These are phyloP conservation scores for Physella acuta DNA, from an alignment of 1,140 invertebrate genomes.

Conservation along the genomic window DNA sequence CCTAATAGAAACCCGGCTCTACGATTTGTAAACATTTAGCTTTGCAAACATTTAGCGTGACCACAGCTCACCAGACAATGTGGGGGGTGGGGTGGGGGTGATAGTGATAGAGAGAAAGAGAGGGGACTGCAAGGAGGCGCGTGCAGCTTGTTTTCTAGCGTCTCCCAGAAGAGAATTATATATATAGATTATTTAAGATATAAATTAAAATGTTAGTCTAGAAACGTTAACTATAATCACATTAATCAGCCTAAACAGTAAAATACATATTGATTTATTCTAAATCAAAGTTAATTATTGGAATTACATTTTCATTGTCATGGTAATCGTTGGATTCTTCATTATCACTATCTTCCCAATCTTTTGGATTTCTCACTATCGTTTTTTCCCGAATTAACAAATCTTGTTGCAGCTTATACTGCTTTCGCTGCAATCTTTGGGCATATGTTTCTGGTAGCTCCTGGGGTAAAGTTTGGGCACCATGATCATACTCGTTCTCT, in stretches of 20 bases:
- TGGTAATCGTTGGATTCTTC: neutral
- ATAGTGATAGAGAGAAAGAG: no score
- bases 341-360: constrained; percentile 6
- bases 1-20: no score
- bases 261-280: neutral
- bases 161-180: neutral
- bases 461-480: neutral
- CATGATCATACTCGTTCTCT: neutral
- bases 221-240: neutral
- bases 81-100: no score
- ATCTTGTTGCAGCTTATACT: constrained; percentile 19
- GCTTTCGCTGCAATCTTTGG: constrained; percentile 10
- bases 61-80: no score
- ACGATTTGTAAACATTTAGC: no score
- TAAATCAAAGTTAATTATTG: neutral
- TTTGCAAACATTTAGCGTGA: no score
- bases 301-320: neutral
- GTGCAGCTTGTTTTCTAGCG: neutral
- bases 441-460: constrained; percentile 14
- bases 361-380: neutral
- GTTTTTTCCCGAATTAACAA: constrained; percentile 1
- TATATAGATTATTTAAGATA: neutral
- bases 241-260: no score
- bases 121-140: neutral
- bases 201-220: neutral